A percentile compares a stretch with the other conserved stretches of the same genome.
phyloP scores from a whole-genome alignment of 2,888 invertebrate genomes.

The Apotomis turbidana region DNA sequence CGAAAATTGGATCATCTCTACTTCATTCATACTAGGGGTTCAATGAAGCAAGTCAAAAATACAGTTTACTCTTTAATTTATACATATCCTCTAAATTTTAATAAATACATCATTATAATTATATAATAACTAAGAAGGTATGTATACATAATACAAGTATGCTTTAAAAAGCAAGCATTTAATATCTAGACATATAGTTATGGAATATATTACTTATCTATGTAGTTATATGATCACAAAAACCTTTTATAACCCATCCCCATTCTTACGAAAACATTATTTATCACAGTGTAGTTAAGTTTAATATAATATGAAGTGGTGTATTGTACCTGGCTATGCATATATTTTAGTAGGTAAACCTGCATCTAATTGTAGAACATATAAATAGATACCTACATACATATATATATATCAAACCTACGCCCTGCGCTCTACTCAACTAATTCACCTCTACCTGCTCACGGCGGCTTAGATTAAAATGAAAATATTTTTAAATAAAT shows the following conservation, averaged over 20 bases:
- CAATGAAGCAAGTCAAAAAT: no score
- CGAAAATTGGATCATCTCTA: no score
- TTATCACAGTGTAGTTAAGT: background rate
- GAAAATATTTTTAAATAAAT: no score
- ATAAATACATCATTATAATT: background rate
- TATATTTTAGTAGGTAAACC: no score
- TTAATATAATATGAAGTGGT: background rate
- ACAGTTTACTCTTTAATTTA: no score
- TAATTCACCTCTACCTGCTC: no score
- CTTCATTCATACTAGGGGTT: no score
- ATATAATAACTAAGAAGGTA: background rate
- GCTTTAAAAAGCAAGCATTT: constrained; percentile 1
- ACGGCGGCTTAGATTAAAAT: no score
- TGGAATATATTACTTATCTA: background rate
- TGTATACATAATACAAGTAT: constrained; percentile 4
- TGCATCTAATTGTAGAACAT: no score
- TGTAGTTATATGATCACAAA: background rate
- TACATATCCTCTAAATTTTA: background rate
- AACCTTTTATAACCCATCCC: background rate
- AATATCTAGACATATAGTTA: background rate
- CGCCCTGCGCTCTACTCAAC: no score
- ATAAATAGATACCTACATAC: no score
- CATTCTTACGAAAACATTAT: background rate
- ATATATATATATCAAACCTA: no score
- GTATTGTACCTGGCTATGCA: background rate